A percentile compares a stretch with the other conserved stretches of the same genome.
phyloP scores from a whole-genome alignment of 1,140 invertebrate species.

The Brachionus paranguensis region DNA sequence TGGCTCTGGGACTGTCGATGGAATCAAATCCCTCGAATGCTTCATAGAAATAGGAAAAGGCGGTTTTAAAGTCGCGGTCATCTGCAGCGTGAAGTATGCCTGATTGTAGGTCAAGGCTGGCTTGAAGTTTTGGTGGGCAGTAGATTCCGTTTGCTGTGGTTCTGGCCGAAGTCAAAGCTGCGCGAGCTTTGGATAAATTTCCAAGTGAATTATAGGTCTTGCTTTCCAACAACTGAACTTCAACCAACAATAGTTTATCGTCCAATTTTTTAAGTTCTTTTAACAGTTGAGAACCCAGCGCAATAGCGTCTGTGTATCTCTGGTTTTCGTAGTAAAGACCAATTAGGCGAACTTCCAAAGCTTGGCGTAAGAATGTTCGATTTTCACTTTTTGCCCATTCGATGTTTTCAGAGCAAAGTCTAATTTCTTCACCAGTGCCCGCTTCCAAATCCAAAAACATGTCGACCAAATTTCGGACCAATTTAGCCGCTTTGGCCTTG shows the following conservation, averaged over 20 bases:
- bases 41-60: constrained; percentile 99
- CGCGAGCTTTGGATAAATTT: constrained; percentile 90
- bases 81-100: constrained; percentile 96
- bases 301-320: not conserved
- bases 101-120: constrained; percentile 90
- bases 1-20: constrained; percentile 70
- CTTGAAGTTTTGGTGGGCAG: constrained; percentile 94
- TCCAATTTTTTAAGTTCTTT: constrained; percentile 96
- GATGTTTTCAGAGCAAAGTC: constrained; percentile 83
- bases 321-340: constrained; percentile 36
- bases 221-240: constrained; percentile 88
- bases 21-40: constrained; percentile 99
- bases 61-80: constrained; percentile 98
- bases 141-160: constrained; percentile 99
- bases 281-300: constrained; percentile 67
- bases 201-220: constrained; percentile 96
- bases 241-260: constrained; percentile 95
- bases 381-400: constrained; percentile 98
- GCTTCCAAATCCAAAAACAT: constrained; percentile 93
- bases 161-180: constrained; percentile 90
- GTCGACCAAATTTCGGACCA: constrained; percentile 90
- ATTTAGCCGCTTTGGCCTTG: constrained; percentile 96
- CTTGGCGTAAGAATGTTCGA: constrained; percentile 90
- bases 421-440: constrained; percentile 59
- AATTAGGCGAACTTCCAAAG: constrained; percentile 65